phyloP scores from a whole-genome alignment of 2,113 vertebrate genomes.

The Zapornia atra region DNA sequence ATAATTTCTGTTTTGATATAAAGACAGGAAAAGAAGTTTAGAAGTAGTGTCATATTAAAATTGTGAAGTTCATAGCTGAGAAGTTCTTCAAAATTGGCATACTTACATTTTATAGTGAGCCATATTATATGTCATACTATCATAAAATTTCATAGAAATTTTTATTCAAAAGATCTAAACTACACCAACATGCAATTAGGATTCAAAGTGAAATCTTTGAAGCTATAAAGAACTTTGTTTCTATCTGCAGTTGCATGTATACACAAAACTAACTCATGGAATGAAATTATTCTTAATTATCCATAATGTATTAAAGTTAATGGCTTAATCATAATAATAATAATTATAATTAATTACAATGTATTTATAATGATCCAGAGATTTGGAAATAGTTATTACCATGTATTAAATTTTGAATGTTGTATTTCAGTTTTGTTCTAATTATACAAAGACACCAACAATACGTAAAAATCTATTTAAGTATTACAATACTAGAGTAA shows the following conservation, averaged over 20 bases:
- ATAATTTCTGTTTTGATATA: neutral
- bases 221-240: neutral
- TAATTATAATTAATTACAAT: neutral
- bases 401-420: neutral
- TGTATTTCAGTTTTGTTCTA: neutral
- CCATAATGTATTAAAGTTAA: neutral
- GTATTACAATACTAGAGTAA: neutral
- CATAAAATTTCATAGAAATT: neutral
- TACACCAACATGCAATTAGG: neutral
- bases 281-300: neutral
- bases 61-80: neutral
- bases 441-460: neutral
- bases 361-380: neutral
- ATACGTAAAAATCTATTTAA: neutral
- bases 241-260: neutral
- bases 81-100: neutral
- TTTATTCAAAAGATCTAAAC: neutral
- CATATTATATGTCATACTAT: neutral
- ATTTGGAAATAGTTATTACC: neutral
- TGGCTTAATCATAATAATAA: neutral
- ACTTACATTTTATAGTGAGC: neutral
- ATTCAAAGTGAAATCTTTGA: neutral
- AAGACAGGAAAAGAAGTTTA: fast-evolving
- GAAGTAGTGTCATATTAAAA: neutral
- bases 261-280: neutral